phyloP scores from a whole-genome alignment of 2,113 vertebrate genomes.

The Pelobates fuscus region DNA sequence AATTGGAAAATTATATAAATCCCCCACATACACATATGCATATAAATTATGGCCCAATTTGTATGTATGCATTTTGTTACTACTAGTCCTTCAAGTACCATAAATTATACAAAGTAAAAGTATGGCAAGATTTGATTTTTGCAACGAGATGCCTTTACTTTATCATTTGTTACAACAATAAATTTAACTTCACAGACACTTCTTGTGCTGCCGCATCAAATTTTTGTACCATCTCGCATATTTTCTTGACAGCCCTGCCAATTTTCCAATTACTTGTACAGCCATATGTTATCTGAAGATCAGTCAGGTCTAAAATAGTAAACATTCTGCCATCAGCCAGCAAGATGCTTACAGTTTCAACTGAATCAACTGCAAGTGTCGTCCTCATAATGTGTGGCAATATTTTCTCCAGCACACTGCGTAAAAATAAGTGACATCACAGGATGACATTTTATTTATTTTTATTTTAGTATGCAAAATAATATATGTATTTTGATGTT shows the following conservation, averaged over 20 bases:
- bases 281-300: constrained; percentile 87
- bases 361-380: constrained; percentile 63
- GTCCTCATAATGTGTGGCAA: constrained; percentile 67
- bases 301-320: constrained; percentile 86
- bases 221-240: constrained; percentile 83
- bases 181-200: constrained; percentile 79
- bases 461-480: too few species aligned
- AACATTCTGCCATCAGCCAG: constrained; percentile 74
- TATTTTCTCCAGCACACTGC: constrained; percentile 53
- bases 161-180: constrained; percentile 76
- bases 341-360: constrained; percentile 77
- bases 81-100: constrained; percentile 3
- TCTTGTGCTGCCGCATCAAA: constrained; percentile 73
- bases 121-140: constrained; percentile 52
- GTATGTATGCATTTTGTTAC: constrained; percentile 20
- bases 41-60: not conserved
- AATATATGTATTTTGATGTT: too few species aligned
- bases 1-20: too few species aligned
- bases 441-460: constrained; percentile 34
- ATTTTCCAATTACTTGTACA: constrained; percentile 94
- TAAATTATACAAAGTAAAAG: constrained; percentile 15
- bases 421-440: constrained; percentile 66
- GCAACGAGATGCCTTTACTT: constrained; percentile 74
- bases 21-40: too few species aligned
- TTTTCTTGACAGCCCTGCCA: constrained; percentile 90